Base-by-base conservation (phyloP, 2,888 invertebrate species). In the Acanthosepion lycidas region DNA sequence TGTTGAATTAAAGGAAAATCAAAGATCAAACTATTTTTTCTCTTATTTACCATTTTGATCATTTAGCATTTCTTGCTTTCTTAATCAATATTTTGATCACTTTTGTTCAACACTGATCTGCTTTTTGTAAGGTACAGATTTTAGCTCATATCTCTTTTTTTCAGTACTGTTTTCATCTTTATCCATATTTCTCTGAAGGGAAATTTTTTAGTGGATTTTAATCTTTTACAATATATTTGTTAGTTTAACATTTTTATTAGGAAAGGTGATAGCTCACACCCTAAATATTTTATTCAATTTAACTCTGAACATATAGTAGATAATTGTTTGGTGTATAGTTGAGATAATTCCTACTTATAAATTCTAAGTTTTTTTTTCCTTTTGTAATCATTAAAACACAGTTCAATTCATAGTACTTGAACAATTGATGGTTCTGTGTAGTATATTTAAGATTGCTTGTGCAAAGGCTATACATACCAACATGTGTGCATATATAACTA, bases 391-490 rank as follows among this genome's bases (percentile, higher is more conserved):
- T 78, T 78, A 78, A 78, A 78, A n/a, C 78, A n/a, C 78, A 33
- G 78, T 78, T 78, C n/a, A 78, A 78, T 78, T 78, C n/a, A 78
- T 78, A 78, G n/a, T 78, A 78, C 15, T 78, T 78, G 78, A 33
- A 78, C n/a, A n/a, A n/a, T 78, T 78, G 78, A n/a, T 78, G 78
- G 78, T 78, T 78, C n/a, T 78, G 78, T 78, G 78, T 78, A 78
- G 78, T 33, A n/a, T 78, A 78, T 33, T 78, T 18, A 78, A 78
- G n/a, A 78, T 78, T 78, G 78, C 78, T 78, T 78, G 78, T 78
- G 78, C 78, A 78, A 78, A 78, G 3, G n/a, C 78, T 78, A 78
- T 78, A 78, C 8, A 78, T 78, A 78, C 23, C n/a, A 12, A n/a
- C 1, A 4, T 78, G n/a, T 78, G 78, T 78, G 78, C 28, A 26